Evolutionary conservation across 2,888 invertebrate genomes (phyloP), one percentile per base, ranked within the genome.

Genomic region (Lithophane leautieri): DNA sequence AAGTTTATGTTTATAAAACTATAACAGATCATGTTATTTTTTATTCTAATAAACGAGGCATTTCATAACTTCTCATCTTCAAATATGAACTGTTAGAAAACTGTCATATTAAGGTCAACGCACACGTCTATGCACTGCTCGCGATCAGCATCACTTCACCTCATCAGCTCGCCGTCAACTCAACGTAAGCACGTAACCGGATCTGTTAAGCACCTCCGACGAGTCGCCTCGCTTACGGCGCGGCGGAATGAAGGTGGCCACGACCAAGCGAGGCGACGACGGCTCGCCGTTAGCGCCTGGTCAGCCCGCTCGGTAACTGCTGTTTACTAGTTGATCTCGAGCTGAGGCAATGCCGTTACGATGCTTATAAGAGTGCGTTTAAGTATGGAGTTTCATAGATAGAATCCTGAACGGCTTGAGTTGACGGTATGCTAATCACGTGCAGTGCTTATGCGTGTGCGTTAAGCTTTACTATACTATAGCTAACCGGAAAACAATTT

Each of bases 1-100:
- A 67, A 25, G n/a, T 62, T 62, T 47, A 52, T 16, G n/a, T 78
- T 65, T 63, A 42, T 47, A 72, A 63, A 80, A 25, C 11, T 56
- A 44, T 44, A 71, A 50, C 71, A 72, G 56, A 50, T 63, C 56
- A 63, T 47, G 22, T 9, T 16, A 44, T 61, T 69, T 71, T 56
- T 50, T 50, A 42, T 56, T 78, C n/a, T 58, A 28, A 11, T 11
- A 40, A 28, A 50, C 19, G 7, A 44, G 19, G 28, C 52, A 28
- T 28, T 70, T 42, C 25, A 52, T 28, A 16, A 42, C 34, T 66
- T 47, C 14, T 66, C 14, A 52, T 69, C 16, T 70, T 70, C 16
- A 28, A 42, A 28, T 11, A 72, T 12, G 28, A 34, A 66, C 34
- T 28, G 28, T 28, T 28, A 47, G 14, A 65, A 66, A 65, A 47